Base-by-base conservation (phyloP, 2,113 vertebrate species). In the Stigmatopora nigra region DNA sequence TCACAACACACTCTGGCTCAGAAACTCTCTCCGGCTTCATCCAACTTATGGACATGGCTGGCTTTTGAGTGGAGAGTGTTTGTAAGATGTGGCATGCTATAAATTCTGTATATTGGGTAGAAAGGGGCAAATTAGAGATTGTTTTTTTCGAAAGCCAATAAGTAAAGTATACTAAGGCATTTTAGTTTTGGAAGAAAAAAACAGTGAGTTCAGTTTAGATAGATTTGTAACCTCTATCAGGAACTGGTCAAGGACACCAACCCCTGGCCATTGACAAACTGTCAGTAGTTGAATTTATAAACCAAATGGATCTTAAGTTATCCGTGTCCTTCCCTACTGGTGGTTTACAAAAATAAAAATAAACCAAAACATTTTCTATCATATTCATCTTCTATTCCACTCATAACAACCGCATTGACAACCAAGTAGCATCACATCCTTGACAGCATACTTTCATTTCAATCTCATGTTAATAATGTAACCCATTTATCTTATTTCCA, bases 51-150 rank as follows among this genome's bases (percentile, higher is more conserved):
- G 60, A 16, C 10, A 46, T 63, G 13, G 60, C 47, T 35, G 64
- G 63, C 14, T 12, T n/a, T 14, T 0, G 51, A 72, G 70, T 68
- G 57, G 17, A 55, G 56, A 80, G 73, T 78, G 80, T 79, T 71
- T 80, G 78, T 72, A 78, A 85, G 83, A 83, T 82, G 86, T 70
- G 69, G 83, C 20, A 41, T 72, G 56, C 68, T 78, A 84, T 76
- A 81, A 80, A 87, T 87, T 81, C 70, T 72, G 73, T 86, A 82
- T 84, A 84, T 83, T 83, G 87, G 78, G 82, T 79, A 87, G 69
- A 81, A 68, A 58, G 63, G 66, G 49, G 65, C 44, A 61, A 48
- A 65, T 45, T 46, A 44, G 58, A 68, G 15, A 3, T 70, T 61
- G 45, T n/a, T 51, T 41, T 41, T 51, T 2, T 46, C 25, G 59